Evolutionary conservation across 2,888 invertebrate species (phyloP).

Genomic region (Pyrrhosoma nymphula): DNA sequence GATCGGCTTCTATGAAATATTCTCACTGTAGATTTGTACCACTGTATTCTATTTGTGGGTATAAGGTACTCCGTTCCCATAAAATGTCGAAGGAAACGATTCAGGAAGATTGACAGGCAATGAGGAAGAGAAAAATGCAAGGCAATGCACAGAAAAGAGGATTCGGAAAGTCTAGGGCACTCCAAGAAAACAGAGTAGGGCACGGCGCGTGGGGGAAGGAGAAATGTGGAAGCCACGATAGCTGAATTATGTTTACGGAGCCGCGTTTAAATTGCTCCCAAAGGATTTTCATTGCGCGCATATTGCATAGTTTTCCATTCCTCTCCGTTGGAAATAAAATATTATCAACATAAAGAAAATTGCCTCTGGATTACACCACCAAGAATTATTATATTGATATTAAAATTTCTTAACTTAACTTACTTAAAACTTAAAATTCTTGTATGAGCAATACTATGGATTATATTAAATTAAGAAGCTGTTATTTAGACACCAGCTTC

Average conservation of each 20-base stretch:
- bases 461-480: no score
- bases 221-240: not conserved
- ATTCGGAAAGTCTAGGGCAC: no score
- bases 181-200: not conserved
- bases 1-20: no score
- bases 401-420: no score
- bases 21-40: not conserved
- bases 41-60: not conserved
- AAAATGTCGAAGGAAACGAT: not conserved
- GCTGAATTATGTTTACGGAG: slow-evolving; percentile 11
- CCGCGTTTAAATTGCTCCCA: slow-evolving; percentile 31
- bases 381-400: no score
- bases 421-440: no score
- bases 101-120: not conserved
- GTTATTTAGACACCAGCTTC: no score
- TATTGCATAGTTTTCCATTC: not conserved
- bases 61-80: not conserved
- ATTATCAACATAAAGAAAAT: not conserved
- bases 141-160: no score
- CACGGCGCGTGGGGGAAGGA: not conserved
- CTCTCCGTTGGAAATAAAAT: not conserved
- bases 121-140: not conserved
- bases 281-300: slow-evolving; percentile 39
- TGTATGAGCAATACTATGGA: no score
- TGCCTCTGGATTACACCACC: not conserved